phyloP scores from a whole-genome alignment of 2,888 invertebrate species.

The Drosophila dives region DNA sequence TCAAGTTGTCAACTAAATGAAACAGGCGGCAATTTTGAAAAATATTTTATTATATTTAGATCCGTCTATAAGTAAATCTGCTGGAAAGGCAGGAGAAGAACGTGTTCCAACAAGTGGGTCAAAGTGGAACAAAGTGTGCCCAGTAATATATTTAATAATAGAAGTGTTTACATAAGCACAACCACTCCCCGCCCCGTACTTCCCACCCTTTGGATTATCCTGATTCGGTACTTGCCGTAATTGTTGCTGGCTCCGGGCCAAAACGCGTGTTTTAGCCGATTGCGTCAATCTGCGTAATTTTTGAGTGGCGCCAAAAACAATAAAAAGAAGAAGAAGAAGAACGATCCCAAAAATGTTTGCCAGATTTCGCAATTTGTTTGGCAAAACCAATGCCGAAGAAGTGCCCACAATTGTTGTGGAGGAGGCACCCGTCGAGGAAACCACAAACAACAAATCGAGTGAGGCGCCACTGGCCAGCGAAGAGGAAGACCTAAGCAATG shows the following conservation, averaged over 20 bases:
- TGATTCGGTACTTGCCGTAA: slow-evolving; percentile 44
- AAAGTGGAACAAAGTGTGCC: slow-evolving; percentile 43
- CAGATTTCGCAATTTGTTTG: slow-evolving; percentile 82
- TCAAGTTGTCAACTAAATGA: slow-evolving; percentile 66
- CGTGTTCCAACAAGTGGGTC: slow-evolving; percentile 64
- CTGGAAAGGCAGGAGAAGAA: slow-evolving; percentile 51
- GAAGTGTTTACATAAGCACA: slow-evolving; percentile 34
- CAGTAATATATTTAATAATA: slow-evolving; percentile 46
- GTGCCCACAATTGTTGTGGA: slow-evolving; percentile 64
- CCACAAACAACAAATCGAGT: background rate
- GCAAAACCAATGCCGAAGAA: slow-evolving; percentile 70
- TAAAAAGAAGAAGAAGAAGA: background rate
- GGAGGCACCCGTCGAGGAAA: slow-evolving; percentile 36
- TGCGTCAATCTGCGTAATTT: slow-evolving; percentile 59
- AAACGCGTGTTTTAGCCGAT: slow-evolving; percentile 70
- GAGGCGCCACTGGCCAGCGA: slow-evolving; percentile 61
- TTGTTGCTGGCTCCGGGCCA: slow-evolving; percentile 76
- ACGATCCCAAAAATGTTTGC: slow-evolving; percentile 78
- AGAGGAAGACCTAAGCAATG: slow-evolving; percentile 59
- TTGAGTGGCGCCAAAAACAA: slow-evolving; percentile 5
- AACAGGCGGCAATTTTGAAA: slow-evolving; percentile 42
- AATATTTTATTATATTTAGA: slow-evolving; percentile 26
- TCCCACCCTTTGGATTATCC: slow-evolving; percentile 18
- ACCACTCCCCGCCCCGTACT: too few species aligned
- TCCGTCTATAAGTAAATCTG: slow-evolving; percentile 22